Evolutionary conservation across 2,888 invertebrate genomes (phyloP), one percentile per base, ranked within the genome.

Genomic region (Amphimallon solstitiale): DNA sequence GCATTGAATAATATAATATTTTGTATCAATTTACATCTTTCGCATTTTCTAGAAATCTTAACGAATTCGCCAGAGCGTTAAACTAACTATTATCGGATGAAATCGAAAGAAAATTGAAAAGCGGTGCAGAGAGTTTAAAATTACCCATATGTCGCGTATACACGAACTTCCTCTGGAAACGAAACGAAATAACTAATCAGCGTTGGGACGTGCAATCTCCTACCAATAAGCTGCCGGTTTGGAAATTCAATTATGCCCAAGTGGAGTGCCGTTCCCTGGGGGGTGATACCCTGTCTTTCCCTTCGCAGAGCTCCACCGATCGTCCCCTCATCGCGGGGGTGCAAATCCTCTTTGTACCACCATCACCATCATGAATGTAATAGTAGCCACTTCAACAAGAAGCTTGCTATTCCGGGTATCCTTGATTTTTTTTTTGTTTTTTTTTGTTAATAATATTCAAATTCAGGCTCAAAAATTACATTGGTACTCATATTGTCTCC

Each of bases 201-300:
- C 77, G 74, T 74, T 74, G 77, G 75, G 75, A 73, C 74, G 43
- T 45, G 72, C 80, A 81, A 81, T 81, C 80, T 79, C 79, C 80
- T 77, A 78, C 81, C 82, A 81, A 81, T 81, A 81, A 81, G 78
- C 81, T 79, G 72, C 77, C 79, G 79, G 78, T 79, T 78, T 77
- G 79, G 79, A 80, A 81, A 82, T 82, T 81, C 82, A 81, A 82
- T 82, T 82, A 82, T 80, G 74, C 78, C 77, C 77, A 77, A 80
- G 79, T 79, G 79, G 77, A 78, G 77, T 75, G 78, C 72, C 70
- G 75, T 73, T 75, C 75, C 77, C 73, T 70, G 74, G 71, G 76
- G 75, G 75, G 73, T 68, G 74, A 70, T 70, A 64, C 67, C 29
- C 29, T 29, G 7, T 5, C 29, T 2, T 29, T 29, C 29, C 29